Percentiles rank a stretch among this genome's conserved stretches.
These are phyloP conservation scores for Falcunculus frontatus DNA, from an alignment of 2,113 vertebrate species.

Conservation along the genomic window DNA sequence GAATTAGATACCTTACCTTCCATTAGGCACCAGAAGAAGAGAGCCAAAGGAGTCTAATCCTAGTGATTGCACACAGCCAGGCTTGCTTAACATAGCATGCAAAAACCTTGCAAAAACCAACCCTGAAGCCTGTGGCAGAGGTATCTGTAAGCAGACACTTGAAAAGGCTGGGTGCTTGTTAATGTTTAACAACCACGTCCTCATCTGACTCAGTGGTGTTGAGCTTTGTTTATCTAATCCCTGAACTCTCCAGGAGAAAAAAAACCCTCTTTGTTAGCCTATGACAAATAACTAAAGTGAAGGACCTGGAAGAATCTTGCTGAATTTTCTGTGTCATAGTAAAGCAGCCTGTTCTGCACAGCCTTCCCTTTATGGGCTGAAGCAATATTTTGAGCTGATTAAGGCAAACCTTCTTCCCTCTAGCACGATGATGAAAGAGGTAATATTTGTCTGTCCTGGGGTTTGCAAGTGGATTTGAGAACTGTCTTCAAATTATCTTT, in stretches of 20 bases:
- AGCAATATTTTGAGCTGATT: background rate
- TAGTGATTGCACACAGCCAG: background rate
- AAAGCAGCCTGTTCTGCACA: background rate
- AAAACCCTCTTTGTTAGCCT: background rate
- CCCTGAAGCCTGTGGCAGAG: background rate
- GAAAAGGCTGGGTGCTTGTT: background rate
- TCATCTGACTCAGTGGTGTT: conserved; percentile 1
- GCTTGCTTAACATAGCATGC: fast-evolving
- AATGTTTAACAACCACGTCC: conserved; percentile 48
- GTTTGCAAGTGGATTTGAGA: background rate
- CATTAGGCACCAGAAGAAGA: background rate
- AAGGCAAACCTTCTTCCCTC: background rate
- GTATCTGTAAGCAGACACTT: background rate
- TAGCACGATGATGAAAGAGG: background rate
- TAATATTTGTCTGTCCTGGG: background rate
- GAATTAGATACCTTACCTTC: background rate
- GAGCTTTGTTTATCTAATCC: conserved; percentile 38
- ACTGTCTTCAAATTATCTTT: background rate
- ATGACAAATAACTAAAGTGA: background rate
- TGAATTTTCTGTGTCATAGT: background rate
- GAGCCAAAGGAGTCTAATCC: background rate
- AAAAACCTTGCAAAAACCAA: background rate
- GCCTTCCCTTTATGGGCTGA: background rate
- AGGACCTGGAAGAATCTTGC: background rate
- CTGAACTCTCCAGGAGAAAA: conserved; percentile 4